These are phyloP conservation scores for Astreopora myriophthalma DNA, from an alignment of 64 coral and sea anemone species.

Conservation along the genomic window DNA sequence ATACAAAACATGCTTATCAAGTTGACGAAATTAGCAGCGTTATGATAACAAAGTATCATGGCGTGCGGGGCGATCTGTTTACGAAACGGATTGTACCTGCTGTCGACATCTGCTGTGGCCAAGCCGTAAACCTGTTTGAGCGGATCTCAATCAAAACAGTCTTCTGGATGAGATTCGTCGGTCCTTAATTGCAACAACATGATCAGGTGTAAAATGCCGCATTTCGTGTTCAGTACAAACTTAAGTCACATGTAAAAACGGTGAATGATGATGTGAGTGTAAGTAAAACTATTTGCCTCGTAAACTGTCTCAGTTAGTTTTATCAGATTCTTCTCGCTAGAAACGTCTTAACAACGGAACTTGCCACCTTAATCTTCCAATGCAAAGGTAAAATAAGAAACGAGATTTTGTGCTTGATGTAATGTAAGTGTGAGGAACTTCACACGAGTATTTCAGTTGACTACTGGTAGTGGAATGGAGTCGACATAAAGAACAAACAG, in stretches of 20 bases:
- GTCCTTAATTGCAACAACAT: neutral
- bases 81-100: neutral
- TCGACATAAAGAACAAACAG: too few relatives aligned
- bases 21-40: constrained; percentile 12
- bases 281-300: neutral
- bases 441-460: too few relatives aligned
- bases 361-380: too few relatives aligned
- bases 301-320: neutral
- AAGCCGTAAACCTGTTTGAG: neutral
- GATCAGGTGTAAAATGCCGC: neutral
- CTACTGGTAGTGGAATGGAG: too few relatives aligned
- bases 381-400: too few relatives aligned
- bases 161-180: neutral
- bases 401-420: too few relatives aligned
- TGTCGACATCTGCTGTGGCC: neutral
- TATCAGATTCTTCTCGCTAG: too few relatives aligned
- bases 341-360: too few relatives aligned
- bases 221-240: neutral
- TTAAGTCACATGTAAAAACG: neutral
- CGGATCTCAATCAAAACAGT: neutral
- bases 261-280: neutral
- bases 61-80: neutral
- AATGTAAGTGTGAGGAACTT: too few relatives aligned
- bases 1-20: constrained; percentile 17
- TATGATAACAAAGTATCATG: neutral